A percentile compares a stretch with the other conserved stretches of the same genome.
These are phyloP conservation scores for Notoglanidium macrostoma DNA, from an alignment of 2,797 vertebrate species.

Conservation along the genomic window DNA sequence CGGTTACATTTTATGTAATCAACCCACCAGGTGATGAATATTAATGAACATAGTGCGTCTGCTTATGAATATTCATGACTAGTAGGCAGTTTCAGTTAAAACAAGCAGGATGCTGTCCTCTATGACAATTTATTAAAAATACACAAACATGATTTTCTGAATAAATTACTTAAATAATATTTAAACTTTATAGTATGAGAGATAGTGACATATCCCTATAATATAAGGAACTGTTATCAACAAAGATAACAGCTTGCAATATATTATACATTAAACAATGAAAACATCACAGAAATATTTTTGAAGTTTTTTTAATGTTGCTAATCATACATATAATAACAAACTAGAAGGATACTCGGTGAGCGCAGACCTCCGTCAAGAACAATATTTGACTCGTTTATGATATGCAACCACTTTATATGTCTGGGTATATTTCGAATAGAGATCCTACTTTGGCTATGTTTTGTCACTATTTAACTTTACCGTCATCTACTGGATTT, in stretches of 20 bases:
- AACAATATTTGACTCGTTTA: too few relatives aligned
- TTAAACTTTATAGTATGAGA: not conserved
- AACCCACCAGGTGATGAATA: not conserved
- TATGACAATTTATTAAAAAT: not conserved
- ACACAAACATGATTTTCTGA: not conserved
- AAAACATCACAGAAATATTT: not conserved
- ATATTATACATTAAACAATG: not conserved
- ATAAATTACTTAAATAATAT: not conserved
- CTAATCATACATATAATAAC: too few relatives aligned
- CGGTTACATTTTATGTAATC: not conserved
- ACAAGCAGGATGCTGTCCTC: not conserved
- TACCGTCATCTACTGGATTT: too few relatives aligned
- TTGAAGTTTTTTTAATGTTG: too few relatives aligned
- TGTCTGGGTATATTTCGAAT: too few relatives aligned
- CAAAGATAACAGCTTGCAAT: not conserved
- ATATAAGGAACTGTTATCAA: not conserved
- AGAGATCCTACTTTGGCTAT: too few relatives aligned
- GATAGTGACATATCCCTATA: not conserved
- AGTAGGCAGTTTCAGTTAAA: not conserved
- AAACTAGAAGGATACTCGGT: too few relatives aligned
- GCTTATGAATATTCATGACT: constrained; percentile 17
- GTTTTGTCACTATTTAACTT: too few relatives aligned
- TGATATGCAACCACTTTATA: too few relatives aligned
- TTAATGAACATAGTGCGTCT: not conserved
- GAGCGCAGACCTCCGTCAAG: too few relatives aligned